These are phyloP conservation scores for Caligus rogercresseyi DNA, from an alignment of 1,140 invertebrate genomes.

Conservation along the genomic window DNA sequence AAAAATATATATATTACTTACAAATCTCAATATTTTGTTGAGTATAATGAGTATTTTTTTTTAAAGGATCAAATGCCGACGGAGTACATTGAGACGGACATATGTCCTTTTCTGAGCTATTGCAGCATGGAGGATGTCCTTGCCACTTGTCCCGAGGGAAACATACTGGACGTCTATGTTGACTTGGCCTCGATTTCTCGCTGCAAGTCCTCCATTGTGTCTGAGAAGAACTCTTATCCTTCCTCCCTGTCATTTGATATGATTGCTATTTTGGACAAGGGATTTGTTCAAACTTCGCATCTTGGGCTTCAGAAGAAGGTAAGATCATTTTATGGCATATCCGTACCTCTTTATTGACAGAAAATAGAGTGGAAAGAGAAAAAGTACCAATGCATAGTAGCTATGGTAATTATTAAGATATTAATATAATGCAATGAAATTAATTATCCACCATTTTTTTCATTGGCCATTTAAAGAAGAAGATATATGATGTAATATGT, in stretches of 20 bases:
- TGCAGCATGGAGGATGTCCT: slow-evolving; percentile 26
- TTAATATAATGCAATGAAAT: too few relatives aligned
- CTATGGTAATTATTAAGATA: too few relatives aligned
- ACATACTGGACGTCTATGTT: slow-evolving; percentile 3
- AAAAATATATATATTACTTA: too few relatives aligned
- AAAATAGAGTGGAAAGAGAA: too few relatives aligned
- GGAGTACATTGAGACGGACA: slow-evolving; percentile 14
- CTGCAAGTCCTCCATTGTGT: slow-evolving; percentile 21
- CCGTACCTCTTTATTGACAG: too few relatives aligned
- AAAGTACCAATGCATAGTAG: too few relatives aligned
- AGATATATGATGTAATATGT: too few relatives aligned
- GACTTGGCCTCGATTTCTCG: slow-evolving; percentile 5
- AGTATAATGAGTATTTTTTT: background rate
- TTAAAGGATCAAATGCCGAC: slow-evolving; percentile 57
- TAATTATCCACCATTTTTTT: too few relatives aligned
- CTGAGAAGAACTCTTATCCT: slow-evolving; percentile 55
- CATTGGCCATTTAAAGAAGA: too few relatives aligned
- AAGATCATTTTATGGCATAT: background rate
- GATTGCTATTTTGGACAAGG: slow-evolving; percentile 30
- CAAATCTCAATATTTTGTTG: too few relatives aligned
- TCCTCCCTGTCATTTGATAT: slow-evolving; percentile 55
- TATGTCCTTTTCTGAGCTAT: slow-evolving; percentile 29
- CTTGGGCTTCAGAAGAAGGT: slow-evolving; percentile 41
- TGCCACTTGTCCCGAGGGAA: slow-evolving; percentile 18
- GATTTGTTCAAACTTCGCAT: slow-evolving; percentile 35